Evolutionary conservation across 2,797 vertebrate species (phyloP), one percentile per base, ranked within the genome.

Genomic region (Anguilla pacifica): DNA sequence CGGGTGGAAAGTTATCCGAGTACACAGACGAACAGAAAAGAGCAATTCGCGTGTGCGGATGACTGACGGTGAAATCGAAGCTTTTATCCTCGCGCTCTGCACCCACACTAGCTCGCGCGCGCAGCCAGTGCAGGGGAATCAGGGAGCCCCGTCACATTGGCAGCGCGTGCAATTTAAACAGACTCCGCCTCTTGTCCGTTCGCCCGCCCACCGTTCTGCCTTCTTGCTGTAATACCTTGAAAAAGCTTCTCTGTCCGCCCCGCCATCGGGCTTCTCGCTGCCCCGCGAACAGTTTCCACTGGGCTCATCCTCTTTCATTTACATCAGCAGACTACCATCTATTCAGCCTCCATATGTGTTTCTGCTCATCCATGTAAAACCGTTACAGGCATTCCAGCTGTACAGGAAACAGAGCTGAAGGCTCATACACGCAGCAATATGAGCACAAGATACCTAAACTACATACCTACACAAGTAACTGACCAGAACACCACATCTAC

Each of bases 21-120:
- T 55, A 81, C 31, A 67, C 93, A 94, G 94, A 94, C 93, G 91
- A 77, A 92, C 86, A 35, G 89, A 93, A 92, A 84, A 79, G 72
- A 17, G 5, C 5, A 31, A 49, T 70, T 39, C 39, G 39, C 39
- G 31, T 49, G n/a, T 10, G 90, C 84, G 83, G 57, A 88, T 22
- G 53, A 89, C 17, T 43, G 31, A 2, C 6, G 9, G 22, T 15
- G 46, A 46, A 86, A 51, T 15, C 55, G 79, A 55, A 17, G 88
- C 84, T 86, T 87, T 87, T 83, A 89, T 83, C 31, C 53, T 86
- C 57, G 74, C 85, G 84, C 79, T 46, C 85, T 82, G 87, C 87
- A 57, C 85, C 70, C 85, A 84, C 70, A 85, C 81, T 17, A 43
- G 39, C 82, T 72, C 89, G 83, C 85, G 70, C 86, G 53, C 79